Conservation (phyloP, 2,888 invertebrate species). For the Candidula unifasciata region DNA sequence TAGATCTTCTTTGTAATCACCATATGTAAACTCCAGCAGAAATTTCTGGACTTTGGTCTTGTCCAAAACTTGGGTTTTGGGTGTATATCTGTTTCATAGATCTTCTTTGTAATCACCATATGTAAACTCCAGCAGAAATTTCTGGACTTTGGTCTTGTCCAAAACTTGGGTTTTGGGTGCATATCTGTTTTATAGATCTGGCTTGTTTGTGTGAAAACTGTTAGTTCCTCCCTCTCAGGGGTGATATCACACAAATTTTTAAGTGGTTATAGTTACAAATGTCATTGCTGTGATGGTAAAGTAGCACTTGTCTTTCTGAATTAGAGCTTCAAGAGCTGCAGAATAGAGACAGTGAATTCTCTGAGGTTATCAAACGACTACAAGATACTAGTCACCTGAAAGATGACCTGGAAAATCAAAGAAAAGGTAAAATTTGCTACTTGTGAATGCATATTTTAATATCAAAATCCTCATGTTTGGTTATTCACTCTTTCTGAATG, state of each 20-base stretch:
- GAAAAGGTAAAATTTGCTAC: neutral
- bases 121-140: too few relatives aligned
- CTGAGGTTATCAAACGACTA: neutral
- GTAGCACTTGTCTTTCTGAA: neutral
- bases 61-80: too few relatives aligned
- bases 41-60: too few relatives aligned
- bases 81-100: too few relatives aligned
- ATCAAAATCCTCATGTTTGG: neutral
- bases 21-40: too few relatives aligned
- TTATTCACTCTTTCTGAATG: neutral
- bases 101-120: too few relatives aligned
- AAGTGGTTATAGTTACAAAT: neutral
- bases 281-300: neutral
- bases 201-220: too few relatives aligned
- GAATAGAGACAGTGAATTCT: neutral
- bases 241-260: neutral
- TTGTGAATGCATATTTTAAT: neutral
- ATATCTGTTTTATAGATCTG: too few relatives aligned
- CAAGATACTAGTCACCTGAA: neutral
- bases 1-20: too few relatives aligned
- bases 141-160: too few relatives aligned
- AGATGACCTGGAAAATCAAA: neutral
- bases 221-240: too few relatives aligned
- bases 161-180: too few relatives aligned
- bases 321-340: slow-evolving; percentile 16